Conservation (phyloP, 1,140 invertebrate species). For the Diuraphis noxia region DNA sequence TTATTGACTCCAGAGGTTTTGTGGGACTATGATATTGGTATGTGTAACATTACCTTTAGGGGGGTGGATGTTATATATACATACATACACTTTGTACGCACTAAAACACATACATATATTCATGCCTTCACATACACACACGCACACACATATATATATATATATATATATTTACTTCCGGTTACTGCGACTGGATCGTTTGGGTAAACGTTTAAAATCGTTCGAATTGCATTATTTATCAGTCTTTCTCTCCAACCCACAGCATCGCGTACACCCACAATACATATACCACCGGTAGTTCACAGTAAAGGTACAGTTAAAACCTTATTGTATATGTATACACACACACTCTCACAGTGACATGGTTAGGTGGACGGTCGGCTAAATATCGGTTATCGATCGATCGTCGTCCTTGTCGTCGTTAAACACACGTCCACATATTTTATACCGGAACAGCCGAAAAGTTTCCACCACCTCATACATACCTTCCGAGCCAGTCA, state of each 20-base stretch:
- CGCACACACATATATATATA: not conserved
- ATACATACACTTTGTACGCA: not conserved
- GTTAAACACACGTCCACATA: constrained; percentile 12
- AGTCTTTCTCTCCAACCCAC: not conserved
- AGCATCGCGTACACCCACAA: not conserved
- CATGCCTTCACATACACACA: not conserved
- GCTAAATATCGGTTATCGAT: constrained; percentile 37
- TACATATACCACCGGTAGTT: not conserved
- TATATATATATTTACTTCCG: constrained; percentile 8
- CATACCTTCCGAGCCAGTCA: not conserved
- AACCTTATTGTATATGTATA: not conserved
- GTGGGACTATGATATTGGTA: not conserved
- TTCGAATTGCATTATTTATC: constrained; percentile 38
- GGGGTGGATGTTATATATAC: not conserved
- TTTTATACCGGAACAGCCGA: constrained; percentile 16
- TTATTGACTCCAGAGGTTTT: not conserved
- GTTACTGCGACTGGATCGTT: constrained; percentile 2
- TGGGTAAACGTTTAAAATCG: constrained; percentile 3
- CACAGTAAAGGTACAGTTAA: not conserved
- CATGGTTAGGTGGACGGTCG: not conserved
- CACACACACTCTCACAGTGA: not conserved
- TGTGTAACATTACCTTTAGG: not conserved
- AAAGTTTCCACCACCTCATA: constrained; percentile 28
- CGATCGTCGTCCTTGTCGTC: not conserved
- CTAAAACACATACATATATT: constrained; percentile 1